These are phyloP conservation scores for Tetraodon nigroviridis DNA, from an alignment of 2,113 vertebrate species.

Conservation along the genomic window DNA sequence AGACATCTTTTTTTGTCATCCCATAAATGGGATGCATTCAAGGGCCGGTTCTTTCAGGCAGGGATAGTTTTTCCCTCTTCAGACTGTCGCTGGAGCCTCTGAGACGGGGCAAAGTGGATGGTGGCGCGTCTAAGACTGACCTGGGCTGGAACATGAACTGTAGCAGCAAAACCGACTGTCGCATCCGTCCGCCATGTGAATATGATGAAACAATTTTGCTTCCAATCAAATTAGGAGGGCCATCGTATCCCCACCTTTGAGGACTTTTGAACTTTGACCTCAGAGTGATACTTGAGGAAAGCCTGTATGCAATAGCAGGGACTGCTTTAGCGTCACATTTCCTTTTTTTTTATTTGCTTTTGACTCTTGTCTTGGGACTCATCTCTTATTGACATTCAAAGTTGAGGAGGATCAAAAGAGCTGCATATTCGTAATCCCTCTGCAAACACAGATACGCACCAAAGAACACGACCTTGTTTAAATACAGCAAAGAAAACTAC, in stretches of 20 bases:
- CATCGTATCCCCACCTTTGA: constrained; percentile 13
- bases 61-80: constrained; percentile 16
- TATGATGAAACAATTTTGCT: constrained; percentile 52
- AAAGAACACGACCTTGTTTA: constrained; percentile 57
- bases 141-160: constrained; percentile 21
- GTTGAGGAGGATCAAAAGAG: constrained; percentile 21
- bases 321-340: constrained; percentile 50
- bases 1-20: constrained; percentile 16
- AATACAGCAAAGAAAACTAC: constrained; percentile 20
- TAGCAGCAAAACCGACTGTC: constrained; percentile 30
- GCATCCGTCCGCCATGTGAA: constrained; percentile 23
- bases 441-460: constrained; percentile 31
- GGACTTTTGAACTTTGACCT: constrained; percentile 49
- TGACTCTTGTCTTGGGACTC: constrained; percentile 19
- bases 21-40: constrained; percentile 25
- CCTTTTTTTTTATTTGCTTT: constrained; percentile 4
- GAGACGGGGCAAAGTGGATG: constrained; percentile 19
- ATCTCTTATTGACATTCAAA: constrained; percentile 28
- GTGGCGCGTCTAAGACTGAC: constrained; percentile 27
- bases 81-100: constrained; percentile 43
- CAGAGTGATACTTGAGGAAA: constrained; percentile 35
- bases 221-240: constrained; percentile 36
- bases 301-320: constrained; percentile 62
- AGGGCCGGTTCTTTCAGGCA: constrained; percentile 14
- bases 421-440: constrained; percentile 28